Base-by-base conservation (phyloP, 2,797 vertebrate genomes). In the Anabacerthia variegaticeps region DNA sequence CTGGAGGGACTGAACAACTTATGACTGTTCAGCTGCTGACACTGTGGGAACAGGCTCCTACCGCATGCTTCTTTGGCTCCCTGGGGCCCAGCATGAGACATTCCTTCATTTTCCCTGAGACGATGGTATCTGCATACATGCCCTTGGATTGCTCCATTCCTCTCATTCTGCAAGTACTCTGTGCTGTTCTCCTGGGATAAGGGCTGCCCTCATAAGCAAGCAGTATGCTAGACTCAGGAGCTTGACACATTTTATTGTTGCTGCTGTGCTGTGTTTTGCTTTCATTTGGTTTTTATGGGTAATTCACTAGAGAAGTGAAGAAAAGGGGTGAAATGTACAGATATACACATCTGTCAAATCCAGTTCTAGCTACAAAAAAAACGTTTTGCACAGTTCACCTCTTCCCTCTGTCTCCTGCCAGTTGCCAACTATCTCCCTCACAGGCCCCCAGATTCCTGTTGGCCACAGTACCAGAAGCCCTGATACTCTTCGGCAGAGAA, bases 161-260 rank as follows among this genome's bases (percentile, higher is more conserved):
- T 23, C 32, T 75, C 21, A 14, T 5, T 27, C 49, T 67, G 34
- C 10, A 66, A 86, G 39, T 27, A 15, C 18, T 59, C 16, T 0
- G 0, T 71, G 55, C 52, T 71, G 13, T 27, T 69, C 61, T 84
- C 4, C 21, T 43, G 10, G 23, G n/a, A 18, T 10, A 63, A 84
- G 8, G 15, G 12, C 52, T 71, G 69, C 21, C 27, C 43, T 74
- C 36, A 30, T 26, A 56, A 58, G 16, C 30, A 54, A 52, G 43
- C 39, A 27, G 4, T 37, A 19, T 1, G 8, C 27, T 13, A n/a
- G 3, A 41, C 21, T 46, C 0, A 59, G n/a, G 17, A 55, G 22
- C 59, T 78, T 48, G 55, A 46, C 49, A n/a, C 2, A 7, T 21
- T 52, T 16, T 56, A 22, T 34, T 48, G 51, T 77, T 83, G 30